These are phyloP conservation scores for Neogale vison DNA, from an alignment of 2,113 vertebrate genomes.

Conservation along the genomic window DNA sequence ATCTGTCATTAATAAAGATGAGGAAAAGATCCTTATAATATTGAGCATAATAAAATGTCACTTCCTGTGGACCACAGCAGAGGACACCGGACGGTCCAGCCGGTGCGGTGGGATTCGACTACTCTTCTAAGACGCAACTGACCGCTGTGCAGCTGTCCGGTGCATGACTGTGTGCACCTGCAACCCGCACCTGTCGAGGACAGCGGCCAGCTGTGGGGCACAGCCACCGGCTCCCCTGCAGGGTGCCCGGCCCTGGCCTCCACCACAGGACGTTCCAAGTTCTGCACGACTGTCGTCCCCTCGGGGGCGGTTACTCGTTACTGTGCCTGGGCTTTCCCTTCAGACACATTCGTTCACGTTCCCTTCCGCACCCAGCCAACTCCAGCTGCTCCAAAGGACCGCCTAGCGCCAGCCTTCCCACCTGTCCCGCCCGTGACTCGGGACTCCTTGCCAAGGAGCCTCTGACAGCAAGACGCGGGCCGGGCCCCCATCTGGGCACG, in stretches of 20 bases:
- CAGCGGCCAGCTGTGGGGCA: background rate
- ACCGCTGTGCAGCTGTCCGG: background rate
- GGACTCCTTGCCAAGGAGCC: background rate
- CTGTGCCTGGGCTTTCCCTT: background rate
- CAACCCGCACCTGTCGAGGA: no score
- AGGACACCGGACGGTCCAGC: background rate
- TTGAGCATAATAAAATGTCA: background rate
- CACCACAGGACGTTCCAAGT: background rate
- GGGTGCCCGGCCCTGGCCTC: background rate
- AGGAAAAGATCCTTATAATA: background rate
- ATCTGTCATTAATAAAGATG: background rate
- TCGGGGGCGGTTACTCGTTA: background rate
- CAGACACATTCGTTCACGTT: background rate
- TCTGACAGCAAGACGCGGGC: background rate
- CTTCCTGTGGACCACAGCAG: background rate
- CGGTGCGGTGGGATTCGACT: background rate
- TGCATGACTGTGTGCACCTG: background rate
- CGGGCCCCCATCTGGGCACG: accelerated
- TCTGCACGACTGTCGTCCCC: background rate
- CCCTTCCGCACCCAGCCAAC: background rate
- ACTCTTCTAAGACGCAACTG: background rate
- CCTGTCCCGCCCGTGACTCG: background rate
- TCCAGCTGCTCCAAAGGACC: background rate
- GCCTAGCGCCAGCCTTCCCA: background rate
- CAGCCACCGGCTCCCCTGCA: background rate